Base-by-base conservation (phyloP, 2,888 invertebrate genomes). In the Subacronicta megacephala region DNA sequence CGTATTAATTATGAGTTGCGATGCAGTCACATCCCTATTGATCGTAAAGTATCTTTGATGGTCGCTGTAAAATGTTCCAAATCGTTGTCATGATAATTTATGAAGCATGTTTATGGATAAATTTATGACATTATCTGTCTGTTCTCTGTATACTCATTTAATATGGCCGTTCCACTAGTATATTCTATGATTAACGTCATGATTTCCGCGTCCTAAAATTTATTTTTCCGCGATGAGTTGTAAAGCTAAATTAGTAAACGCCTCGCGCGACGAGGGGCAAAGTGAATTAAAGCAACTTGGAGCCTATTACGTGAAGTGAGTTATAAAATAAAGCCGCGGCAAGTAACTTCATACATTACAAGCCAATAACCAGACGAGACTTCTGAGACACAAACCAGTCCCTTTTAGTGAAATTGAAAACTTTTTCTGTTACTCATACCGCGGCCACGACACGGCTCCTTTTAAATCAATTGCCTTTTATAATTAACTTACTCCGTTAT, bases 361-460 rank as follows among this genome's bases (percentile, higher is more conserved):
- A 88, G 92, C 94, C 92, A 93, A 94, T 94, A 94, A 94, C 94
- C 94, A 93, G 93, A 92, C 92, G 87, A 93, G 94, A 94, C 94
- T 93, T 90, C 87, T 90, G 91, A 94, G 94, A 94, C 91, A 93
- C 93, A 94, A 93, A 93, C 93, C 94, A 94, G 94, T 87, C 94
- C 94, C 94, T 94, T 94, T 94, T 94, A 94, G 94, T 94, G 89
- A 93, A 94, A 94, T 94, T 94, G 94, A 94, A 94, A 94, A 94
- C 89, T 94, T 94, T 94, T 94, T 93, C 93, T 93, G 89, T 92
- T 90, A 93, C 93, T 93, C 92, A 92, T 92, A 92, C 90, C 88
- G 85, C 88, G 88, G 77, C 88, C 89, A 83, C 89, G 92, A 90
- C 90, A 90, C 90, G 84, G 85, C 89, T 89, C 89, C 92, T 92